phyloP scores from a whole-genome alignment of 2,888 invertebrate species.

The Baccha elongata region DNA sequence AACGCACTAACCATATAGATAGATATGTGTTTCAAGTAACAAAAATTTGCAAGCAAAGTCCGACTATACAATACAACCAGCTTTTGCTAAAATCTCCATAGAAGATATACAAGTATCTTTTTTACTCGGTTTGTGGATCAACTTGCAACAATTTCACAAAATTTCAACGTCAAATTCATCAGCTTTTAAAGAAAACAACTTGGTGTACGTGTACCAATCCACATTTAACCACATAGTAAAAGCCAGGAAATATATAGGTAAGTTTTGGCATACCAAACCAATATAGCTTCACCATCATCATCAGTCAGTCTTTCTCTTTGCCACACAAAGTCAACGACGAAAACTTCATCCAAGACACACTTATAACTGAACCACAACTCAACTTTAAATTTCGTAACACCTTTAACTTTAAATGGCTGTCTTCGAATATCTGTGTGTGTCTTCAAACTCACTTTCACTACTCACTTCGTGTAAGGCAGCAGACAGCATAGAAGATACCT shows the following conservation, averaged over 20 bases:
- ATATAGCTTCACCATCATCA: conserved; percentile 5
- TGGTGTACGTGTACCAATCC: conserved; percentile 66
- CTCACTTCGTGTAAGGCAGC: conserved; percentile 5
- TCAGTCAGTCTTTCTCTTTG: conserved; percentile 25
- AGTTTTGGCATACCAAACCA: conserved; percentile 44
- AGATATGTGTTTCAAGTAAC: conserved; percentile 6
- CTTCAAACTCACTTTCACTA: conserved; percentile 61
- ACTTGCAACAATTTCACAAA: conserved; percentile 61
- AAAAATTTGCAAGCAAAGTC: conserved; percentile 58
- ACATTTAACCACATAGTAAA: conserved; percentile 40
- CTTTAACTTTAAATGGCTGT: conserved; percentile 52
- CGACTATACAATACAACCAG: conserved; percentile 27
- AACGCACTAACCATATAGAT: not conserved
- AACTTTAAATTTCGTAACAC: conserved; percentile 47
- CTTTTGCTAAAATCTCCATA: conserved; percentile 2
- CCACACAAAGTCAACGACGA: not conserved
- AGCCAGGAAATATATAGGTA: conserved; percentile 60
- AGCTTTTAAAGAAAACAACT: conserved; percentile 13
- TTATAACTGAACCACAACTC: conserved; percentile 4
- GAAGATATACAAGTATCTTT: not conserved
- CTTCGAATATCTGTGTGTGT: conserved; percentile 35
- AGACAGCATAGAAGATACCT: conserved; percentile 1
- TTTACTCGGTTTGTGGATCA: conserved; percentile 29
- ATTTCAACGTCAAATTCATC: conserved; percentile 38
- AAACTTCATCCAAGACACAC: conserved; percentile 7